Base-by-base conservation (phyloP, 2,888 invertebrate species). In the Crematogaster levior region DNA sequence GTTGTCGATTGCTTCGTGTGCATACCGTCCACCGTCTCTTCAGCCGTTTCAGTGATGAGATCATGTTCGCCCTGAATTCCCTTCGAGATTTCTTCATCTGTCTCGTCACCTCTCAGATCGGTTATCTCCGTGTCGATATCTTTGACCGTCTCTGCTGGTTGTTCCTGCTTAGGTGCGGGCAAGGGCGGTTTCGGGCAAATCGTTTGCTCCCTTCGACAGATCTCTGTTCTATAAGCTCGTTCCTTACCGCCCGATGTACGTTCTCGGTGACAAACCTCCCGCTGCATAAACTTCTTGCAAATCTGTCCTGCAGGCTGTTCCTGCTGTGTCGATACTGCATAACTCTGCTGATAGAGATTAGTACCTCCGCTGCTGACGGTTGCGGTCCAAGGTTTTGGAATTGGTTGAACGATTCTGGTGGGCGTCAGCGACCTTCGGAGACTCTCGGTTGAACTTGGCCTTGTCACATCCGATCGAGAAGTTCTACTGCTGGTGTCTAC, bases 361-460 rank as follows among this genome's bases (percentile, higher is more conserved):
- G 90, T 85, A 7, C 92, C 91, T 3, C 92, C 92, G 0, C 91
- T 87, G 0, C 92, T 92, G 1, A 94, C 94, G 1, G 93, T 94
- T 0, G 94, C 94, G 0, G 92, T 93, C 94, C 94, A 94, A 1
- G 94, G 94, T 66, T 91, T 89, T 0, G 94, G 94, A 18, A 91
- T 91, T 9, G 94, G 94, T 43, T 94, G 94, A 27, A 90, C 90
- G 46, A 94, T 94, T 60, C 92, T 91, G 10, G 94, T 94, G 0
- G 94, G 94, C 0, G 94, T 94, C 60, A 94, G 73, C 0, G 94
- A 94, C 56, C 94, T 88, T 9, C 93, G 86, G 2, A 92, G 82
- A n/a, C 93, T 92, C 27, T 94, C 94, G 3, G 93, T 88, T 3
- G 94, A 94, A 65, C 91, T 91, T 0, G 94, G 89, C 5, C 91